Percentiles rank a stretch among this genome's conserved stretches.
These are phyloP conservation scores for Andrena dorsata DNA, from an alignment of 2,888 invertebrate genomes.

Conservation along the genomic window DNA sequence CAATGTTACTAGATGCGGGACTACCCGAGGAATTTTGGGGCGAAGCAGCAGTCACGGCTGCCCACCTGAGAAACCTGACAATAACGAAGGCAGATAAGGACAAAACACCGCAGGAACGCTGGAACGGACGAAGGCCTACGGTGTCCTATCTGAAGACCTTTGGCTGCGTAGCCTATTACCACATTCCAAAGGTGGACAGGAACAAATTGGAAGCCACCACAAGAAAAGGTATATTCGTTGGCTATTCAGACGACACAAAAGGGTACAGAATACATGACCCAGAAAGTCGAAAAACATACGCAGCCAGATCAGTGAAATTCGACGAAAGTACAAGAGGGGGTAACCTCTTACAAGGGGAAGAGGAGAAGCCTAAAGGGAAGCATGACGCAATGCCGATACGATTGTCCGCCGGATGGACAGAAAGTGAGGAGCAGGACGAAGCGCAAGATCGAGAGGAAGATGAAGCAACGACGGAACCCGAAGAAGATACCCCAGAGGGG, in stretches of 20 bases:
- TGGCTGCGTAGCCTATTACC: neutral
- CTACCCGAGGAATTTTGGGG: neutral
- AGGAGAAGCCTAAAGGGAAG: neutral
- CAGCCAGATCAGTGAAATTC: constrained; percentile 1
- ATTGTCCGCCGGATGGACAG: no score
- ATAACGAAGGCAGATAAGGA: neutral
- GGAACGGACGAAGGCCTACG: neutral
- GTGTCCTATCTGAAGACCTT: neutral
- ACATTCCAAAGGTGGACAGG: neutral
- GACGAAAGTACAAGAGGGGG: neutral
- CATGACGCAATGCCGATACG: no score
- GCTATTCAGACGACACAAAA: constrained; percentile 6
- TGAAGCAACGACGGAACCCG: no score
- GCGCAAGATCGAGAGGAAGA: no score
- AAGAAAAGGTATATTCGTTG: neutral
- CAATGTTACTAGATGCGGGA: neutral
- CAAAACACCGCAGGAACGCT: neutral
- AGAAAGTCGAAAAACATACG: neutral
- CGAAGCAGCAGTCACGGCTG: neutral
- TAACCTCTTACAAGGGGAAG: neutral
- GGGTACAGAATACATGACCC: constrained; percentile 6
- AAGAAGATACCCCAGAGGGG: no score
- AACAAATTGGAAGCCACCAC: constrained; percentile 1
- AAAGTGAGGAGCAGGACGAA: no score
- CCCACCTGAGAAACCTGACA: neutral